phyloP scores from a whole-genome alignment of 1,140 invertebrate species.

The Megalopta genalis region DNA sequence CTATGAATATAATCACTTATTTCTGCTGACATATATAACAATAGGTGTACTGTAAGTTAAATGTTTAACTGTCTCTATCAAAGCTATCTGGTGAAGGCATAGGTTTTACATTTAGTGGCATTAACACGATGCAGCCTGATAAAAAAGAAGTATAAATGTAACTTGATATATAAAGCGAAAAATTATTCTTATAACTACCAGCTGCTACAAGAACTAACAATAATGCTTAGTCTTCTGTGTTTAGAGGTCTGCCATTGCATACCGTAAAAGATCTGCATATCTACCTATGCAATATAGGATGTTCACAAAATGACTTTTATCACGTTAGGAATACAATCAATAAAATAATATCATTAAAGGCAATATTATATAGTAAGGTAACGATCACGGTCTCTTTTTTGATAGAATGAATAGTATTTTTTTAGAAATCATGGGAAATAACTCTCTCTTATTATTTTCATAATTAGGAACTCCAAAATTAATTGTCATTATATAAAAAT shows the following conservation, averaged over 20 bases:
- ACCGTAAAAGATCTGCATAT: conserved; percentile 54
- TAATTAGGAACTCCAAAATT: conserved; percentile 6
- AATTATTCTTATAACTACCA: conserved; percentile 64
- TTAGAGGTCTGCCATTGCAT: conserved; percentile 60
- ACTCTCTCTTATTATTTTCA: not conserved
- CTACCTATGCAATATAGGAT: conserved; percentile 44
- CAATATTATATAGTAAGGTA: conserved; percentile 21
- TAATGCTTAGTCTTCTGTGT: conserved; percentile 41
- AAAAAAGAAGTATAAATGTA: conserved; percentile 44
- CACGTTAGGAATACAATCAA: conserved; percentile 37
- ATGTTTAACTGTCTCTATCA: conserved; percentile 55
- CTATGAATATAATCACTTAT: conserved; percentile 40
- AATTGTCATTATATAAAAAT: conserved; percentile 2
- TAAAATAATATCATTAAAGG: conserved; percentile 40
- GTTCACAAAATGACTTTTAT: conserved; percentile 34
- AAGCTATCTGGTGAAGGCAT: conserved; percentile 43
- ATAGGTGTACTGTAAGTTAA: conserved; percentile 46
- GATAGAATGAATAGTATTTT: conserved; percentile 21
- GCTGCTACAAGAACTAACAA: conserved; percentile 37
- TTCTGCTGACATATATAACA: conserved; percentile 45
- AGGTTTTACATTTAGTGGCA: conserved; percentile 43
- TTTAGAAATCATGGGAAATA: not conserved
- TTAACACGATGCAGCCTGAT: conserved; percentile 32
- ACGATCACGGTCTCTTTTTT: conserved; percentile 5
- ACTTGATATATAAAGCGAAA: conserved; percentile 51